Evolutionary conservation across 35 echinoderm and acorn worm species (phyloP).

Genomic region (Lytechinus variegatus): DNA sequence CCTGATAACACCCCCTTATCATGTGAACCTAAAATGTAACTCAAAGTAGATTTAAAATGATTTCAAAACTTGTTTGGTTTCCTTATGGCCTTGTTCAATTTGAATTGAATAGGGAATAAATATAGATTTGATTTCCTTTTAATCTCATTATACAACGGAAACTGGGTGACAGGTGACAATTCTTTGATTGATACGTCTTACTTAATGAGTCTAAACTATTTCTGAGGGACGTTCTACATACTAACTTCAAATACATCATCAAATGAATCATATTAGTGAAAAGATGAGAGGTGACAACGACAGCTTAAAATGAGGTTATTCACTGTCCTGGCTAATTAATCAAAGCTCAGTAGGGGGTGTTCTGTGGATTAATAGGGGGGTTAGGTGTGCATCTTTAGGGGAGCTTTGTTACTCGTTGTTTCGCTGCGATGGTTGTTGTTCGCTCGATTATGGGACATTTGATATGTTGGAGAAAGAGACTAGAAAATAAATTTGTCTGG

Average conservation of each 20-base stretch:
- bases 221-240: background rate
- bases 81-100: background rate
- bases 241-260: background rate
- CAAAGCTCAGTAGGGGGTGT: background rate
- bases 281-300: background rate
- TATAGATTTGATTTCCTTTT: background rate
- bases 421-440: slow-evolving; percentile 8
- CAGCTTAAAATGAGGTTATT: background rate
- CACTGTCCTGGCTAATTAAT: background rate
- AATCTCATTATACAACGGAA: background rate
- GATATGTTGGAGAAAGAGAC: background rate
- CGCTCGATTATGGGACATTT: background rate
- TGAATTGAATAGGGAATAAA: background rate
- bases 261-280: background rate
- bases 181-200: background rate
- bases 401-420: background rate
- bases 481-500: background rate
- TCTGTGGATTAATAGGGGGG: background rate
- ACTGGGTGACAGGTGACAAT: background rate
- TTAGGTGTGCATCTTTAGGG: background rate
- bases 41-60: background rate
- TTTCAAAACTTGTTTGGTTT: slow-evolving; percentile 1
- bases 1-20: background rate
- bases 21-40: background rate
- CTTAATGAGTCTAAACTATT: background rate